Percentiles rank a stretch among this genome's conserved stretches.
Evolutionary conservation across 2,888 invertebrate species (phyloP).

Genomic region (Acrocyrtus sp.): DNA sequence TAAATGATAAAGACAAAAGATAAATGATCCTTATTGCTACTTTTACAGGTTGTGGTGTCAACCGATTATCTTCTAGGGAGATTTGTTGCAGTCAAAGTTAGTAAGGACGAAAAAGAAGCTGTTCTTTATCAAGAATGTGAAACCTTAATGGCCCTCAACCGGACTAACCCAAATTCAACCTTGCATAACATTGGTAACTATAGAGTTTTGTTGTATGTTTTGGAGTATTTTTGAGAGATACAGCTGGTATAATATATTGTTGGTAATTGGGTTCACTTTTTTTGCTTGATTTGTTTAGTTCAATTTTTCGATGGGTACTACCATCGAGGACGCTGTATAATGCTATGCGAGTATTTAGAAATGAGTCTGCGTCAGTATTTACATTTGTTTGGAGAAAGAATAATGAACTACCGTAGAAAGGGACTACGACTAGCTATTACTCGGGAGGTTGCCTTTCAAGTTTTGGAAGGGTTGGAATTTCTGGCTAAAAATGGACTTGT

Average conservation of each 20-base stretch:
- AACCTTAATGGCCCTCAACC: too few relatives aligned
- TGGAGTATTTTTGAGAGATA: background rate
- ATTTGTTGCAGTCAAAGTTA: background rate
- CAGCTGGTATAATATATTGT: background rate
- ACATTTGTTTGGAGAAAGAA: too few relatives aligned
- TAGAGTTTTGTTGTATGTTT: too few relatives aligned
- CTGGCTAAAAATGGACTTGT: background rate
- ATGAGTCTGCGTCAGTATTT: background rate
- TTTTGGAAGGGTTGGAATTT: constrained; percentile 7
- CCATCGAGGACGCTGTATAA: background rate
- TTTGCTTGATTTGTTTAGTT: constrained; percentile 5
- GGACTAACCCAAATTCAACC: too few relatives aligned
- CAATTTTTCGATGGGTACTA: background rate
- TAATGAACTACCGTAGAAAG: too few relatives aligned
- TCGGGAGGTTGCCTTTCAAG: background rate
- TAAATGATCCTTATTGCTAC: background rate
- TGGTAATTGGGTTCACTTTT: background rate
- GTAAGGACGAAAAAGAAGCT: too few relatives aligned
- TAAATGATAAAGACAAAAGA: background rate
- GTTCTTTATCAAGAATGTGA: too few relatives aligned
- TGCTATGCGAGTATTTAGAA: background rate
- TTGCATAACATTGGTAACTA: too few relatives aligned
- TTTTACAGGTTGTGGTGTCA: background rate
- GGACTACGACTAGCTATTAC: background rate
- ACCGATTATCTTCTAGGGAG: background rate